Evolutionary conservation across 2,113 vertebrate genomes (phyloP).

Genomic region (Myiozetetes cayanensis): DNA sequence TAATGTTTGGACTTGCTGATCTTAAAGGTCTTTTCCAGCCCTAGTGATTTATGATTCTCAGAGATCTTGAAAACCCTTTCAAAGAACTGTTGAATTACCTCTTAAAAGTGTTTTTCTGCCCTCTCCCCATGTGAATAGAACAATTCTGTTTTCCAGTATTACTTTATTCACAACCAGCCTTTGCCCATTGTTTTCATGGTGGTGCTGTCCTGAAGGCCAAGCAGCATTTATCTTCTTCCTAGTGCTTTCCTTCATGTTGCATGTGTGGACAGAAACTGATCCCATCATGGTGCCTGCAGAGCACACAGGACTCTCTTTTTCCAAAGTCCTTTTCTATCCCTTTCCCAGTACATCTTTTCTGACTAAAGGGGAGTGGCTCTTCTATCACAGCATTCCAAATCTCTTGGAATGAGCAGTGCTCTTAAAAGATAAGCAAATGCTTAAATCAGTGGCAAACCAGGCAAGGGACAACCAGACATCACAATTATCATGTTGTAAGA

Average conservation of each 20-base stretch:
- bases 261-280: neutral
- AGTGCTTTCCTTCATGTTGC: neutral
- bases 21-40: neutral
- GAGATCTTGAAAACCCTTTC: neutral
- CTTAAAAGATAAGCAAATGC: neutral
- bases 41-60: neutral
- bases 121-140: neutral
- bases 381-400: neutral
- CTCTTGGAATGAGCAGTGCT: neutral
- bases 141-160: neutral
- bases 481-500: neutral
- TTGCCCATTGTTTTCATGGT: neutral
- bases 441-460: neutral
- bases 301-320: neutral
- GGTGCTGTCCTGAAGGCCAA: neutral
- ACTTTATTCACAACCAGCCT: neutral
- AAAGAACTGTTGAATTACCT: neutral
- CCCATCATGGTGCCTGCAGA: neutral
- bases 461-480: neutral
- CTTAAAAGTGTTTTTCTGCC: neutral
- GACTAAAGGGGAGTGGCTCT: neutral
- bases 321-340: neutral
- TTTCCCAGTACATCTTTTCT: neutral
- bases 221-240: neutral
- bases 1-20: neutral